Conservation (phyloP, 1,140 invertebrate species). For the Drosophila varians region DNA sequence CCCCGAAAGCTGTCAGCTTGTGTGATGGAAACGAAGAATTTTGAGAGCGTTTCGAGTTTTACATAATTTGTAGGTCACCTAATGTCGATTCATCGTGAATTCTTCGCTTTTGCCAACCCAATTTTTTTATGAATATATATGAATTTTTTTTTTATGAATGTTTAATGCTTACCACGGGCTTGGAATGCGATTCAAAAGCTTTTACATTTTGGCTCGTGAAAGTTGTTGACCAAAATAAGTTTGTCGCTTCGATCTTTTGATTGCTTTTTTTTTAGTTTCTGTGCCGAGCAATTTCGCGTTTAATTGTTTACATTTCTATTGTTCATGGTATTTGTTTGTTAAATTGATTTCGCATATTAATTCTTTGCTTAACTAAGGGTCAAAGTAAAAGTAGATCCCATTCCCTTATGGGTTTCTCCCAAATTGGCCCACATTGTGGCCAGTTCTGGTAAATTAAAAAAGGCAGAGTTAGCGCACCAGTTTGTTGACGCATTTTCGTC, state of each 20-base stretch:
- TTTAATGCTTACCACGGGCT: slow-evolving; percentile 42
- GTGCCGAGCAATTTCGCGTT: slow-evolving; percentile 47
- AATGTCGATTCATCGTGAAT: slow-evolving; percentile 32
- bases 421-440: background rate
- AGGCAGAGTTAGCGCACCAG: background rate
- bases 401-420: background rate
- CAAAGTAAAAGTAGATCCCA: slow-evolving; percentile 36
- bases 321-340: slow-evolving; percentile 13
- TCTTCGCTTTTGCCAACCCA: slow-evolving; percentile 26
- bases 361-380: slow-evolving; percentile 11
- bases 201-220: slow-evolving; percentile 50
- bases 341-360: slow-evolving; percentile 27
- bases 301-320: slow-evolving; percentile 54
- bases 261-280: slow-evolving; percentile 53
- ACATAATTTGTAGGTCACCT: slow-evolving; percentile 64
- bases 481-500: slow-evolving; percentile 23
- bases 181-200: slow-evolving; percentile 40
- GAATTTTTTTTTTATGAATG: slow-evolving; percentile 25
- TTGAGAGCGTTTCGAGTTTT: slow-evolving; percentile 17
- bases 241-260: slow-evolving; percentile 77
- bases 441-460: background rate
- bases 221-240: slow-evolving; percentile 61
- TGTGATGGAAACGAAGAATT: slow-evolving; percentile 16
- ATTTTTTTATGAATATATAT: slow-evolving; percentile 8
- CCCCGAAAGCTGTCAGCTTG: slow-evolving; percentile 22